Percentiles rank a stretch among this genome's conserved stretches.
These are phyloP conservation scores for Gorsachius goisagi DNA, from an alignment of 2,113 vertebrate genomes.

Conservation along the genomic window DNA sequence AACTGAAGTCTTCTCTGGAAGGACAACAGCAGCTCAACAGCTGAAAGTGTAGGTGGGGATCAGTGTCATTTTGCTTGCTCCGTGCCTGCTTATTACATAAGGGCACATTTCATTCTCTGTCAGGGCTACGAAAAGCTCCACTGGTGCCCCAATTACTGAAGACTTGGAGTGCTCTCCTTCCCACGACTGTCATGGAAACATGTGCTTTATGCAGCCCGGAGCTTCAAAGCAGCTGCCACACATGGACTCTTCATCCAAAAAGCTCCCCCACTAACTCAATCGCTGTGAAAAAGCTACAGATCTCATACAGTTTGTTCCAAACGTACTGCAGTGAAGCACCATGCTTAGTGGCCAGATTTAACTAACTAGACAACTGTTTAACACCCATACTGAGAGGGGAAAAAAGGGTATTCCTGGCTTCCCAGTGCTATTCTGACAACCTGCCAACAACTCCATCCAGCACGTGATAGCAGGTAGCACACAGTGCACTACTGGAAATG, in stretches of 20 bases:
- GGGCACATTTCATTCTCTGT: fast-evolving
- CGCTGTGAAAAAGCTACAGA: neutral
- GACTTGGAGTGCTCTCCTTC: neutral
- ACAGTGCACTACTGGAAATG: neutral
- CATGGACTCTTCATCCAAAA: neutral
- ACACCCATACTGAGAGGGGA: neutral
- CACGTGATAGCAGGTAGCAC: neutral
- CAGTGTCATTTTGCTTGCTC: neutral
- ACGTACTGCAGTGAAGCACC: neutral
- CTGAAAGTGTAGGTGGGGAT: neutral
- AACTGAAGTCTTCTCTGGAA: slow-evolving; percentile 24
- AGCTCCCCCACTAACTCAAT: neutral
- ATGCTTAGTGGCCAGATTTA: neutral
- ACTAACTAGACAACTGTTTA: neutral
- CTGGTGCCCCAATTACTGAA: neutral
- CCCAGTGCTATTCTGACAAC: neutral
- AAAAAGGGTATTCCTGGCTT: neutral
- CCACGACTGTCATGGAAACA: neutral
- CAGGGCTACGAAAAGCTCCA: neutral
- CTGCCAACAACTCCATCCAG: neutral
- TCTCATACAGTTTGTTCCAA: neutral
- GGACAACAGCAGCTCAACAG: neutral
- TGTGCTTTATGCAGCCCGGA: neutral
- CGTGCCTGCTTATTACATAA: neutral
- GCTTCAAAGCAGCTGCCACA: neutral